phyloP scores from a whole-genome alignment of 2,113 vertebrate species.

The Trematocara variabile region DNA sequence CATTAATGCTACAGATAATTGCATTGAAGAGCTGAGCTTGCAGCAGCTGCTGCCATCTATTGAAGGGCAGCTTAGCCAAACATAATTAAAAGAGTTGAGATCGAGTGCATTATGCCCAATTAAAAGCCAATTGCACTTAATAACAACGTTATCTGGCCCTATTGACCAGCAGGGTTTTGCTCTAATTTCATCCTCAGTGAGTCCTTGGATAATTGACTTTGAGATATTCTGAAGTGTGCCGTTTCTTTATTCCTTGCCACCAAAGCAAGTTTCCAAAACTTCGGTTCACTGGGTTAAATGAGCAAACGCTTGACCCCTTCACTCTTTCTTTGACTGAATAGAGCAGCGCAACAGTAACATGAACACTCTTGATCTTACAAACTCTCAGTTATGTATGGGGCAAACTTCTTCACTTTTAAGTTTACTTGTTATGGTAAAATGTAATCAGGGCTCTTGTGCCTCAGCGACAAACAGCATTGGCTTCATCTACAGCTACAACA shows the following conservation, averaged over 20 bases:
- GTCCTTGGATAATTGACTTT: constrained; percentile 58
- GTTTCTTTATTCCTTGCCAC: constrained; percentile 29
- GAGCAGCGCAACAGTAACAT: neutral
- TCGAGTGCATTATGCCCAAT: constrained; percentile 68
- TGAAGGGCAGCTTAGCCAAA: constrained; percentile 63
- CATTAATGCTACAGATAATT: constrained; percentile 68
- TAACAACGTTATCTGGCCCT: constrained; percentile 63
- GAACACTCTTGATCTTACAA: neutral
- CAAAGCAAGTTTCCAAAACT: constrained; percentile 11
- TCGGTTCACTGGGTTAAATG: neutral
- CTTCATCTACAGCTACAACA: neutral
- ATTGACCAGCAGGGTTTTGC: constrained; percentile 47
- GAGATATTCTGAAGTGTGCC: constrained; percentile 22
- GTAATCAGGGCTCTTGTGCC: neutral
- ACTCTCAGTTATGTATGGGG: neutral
- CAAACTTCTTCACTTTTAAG: neutral
- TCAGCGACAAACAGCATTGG: accelerated
- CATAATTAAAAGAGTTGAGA: constrained; percentile 69
- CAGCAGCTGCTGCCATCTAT: constrained; percentile 52
- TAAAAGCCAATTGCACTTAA: constrained; percentile 72
- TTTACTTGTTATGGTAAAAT: neutral
- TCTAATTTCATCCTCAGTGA: constrained; percentile 52
- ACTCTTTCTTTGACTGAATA: neutral
- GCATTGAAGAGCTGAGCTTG: constrained; percentile 50
- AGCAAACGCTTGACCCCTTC: neutral